Evolutionary conservation across 2,888 invertebrate genomes (phyloP).

Genomic region (Rhagophthalmus giganteus): DNA sequence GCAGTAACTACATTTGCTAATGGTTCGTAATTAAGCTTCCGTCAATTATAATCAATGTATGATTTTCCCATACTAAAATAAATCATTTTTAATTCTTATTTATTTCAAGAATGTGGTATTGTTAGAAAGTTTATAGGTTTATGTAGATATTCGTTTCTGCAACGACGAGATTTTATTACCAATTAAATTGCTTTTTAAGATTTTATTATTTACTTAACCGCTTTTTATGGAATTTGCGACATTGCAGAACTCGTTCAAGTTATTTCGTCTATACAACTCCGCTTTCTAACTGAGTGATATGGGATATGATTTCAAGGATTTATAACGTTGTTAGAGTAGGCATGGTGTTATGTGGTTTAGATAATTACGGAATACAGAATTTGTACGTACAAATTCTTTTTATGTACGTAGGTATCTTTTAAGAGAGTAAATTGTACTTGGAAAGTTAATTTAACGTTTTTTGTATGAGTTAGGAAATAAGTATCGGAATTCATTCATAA

Average conservation of each 20-base stretch:
- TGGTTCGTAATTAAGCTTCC: slow-evolving; percentile 53
- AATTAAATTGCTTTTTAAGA: slow-evolving; percentile 26
- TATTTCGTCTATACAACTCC: slow-evolving; percentile 8
- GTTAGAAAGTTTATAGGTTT: slow-evolving; percentile 27
- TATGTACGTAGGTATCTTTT: background rate
- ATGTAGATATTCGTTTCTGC: slow-evolving; percentile 13
- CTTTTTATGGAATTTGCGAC: slow-evolving; percentile 20
- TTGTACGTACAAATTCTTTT: background rate
- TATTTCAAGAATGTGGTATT: slow-evolving; percentile 26
- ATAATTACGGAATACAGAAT: too few species aligned
- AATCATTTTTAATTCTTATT: slow-evolving; percentile 15
- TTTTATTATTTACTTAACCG: slow-evolving; percentile 24
- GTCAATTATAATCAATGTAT: slow-evolving; percentile 45
- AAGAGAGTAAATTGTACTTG: background rate
- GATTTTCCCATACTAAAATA: slow-evolving; percentile 20
- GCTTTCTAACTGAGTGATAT: background rate
- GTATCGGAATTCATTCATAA: too few species aligned
- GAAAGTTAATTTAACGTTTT: background rate
- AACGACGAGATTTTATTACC: slow-evolving; percentile 21
- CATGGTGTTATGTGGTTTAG: too few species aligned
- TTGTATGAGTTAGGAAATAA: too few species aligned
- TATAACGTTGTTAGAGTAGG: background rate
- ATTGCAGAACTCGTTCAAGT: slow-evolving; percentile 25
- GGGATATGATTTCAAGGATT: background rate
- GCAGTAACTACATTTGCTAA: slow-evolving; percentile 44